Evolutionary conservation across 2,113 vertebrate genomes (phyloP).

Genomic region (Gadus chalcogrammus): DNA sequence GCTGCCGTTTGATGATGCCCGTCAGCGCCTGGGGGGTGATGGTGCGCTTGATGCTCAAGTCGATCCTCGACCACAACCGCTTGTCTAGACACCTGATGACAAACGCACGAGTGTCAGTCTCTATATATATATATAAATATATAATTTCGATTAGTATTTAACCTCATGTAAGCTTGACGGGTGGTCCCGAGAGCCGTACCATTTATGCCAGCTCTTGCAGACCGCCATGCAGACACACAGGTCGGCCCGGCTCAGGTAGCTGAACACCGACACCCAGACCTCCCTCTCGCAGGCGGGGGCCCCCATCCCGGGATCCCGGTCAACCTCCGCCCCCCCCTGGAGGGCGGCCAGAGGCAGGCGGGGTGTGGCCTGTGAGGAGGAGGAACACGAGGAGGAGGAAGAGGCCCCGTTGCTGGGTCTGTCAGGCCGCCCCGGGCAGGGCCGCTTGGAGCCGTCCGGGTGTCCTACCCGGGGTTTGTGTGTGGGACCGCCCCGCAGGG

Average conservation of each 20-base stretch:
- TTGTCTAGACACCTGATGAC: slow-evolving; percentile 91
- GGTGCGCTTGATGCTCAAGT: slow-evolving; percentile 90
- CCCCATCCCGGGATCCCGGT: slow-evolving; percentile 46
- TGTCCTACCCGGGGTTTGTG: slow-evolving; percentile 40
- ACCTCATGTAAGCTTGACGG: background rate
- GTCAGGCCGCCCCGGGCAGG: slow-evolving; percentile 30
- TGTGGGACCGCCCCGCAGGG: slow-evolving; percentile 37
- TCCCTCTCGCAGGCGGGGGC: slow-evolving; percentile 80
- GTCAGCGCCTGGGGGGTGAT: slow-evolving; percentile 92
- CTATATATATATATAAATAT: too few relatives aligned
- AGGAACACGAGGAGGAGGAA: slow-evolving; percentile 50
- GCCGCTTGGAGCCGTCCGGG: slow-evolving; percentile 36
- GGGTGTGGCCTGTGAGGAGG: slow-evolving; percentile 38
- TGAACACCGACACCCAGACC: slow-evolving; percentile 98
- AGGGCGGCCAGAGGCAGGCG: slow-evolving; percentile 53
- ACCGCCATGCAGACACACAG: slow-evolving; percentile 98
- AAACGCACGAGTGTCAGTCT: background rate
- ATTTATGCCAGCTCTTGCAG: slow-evolving; percentile 99
- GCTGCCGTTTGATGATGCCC: slow-evolving; percentile 96
- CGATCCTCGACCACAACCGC: slow-evolving; percentile 92
- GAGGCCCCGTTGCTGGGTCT: slow-evolving; percentile 61
- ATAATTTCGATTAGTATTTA: background rate
- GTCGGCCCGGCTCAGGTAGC: slow-evolving; percentile 90
- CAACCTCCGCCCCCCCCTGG: slow-evolving; percentile 57
- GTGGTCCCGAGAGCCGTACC: slow-evolving; percentile 75